phyloP scores from a whole-genome alignment of 2,113 vertebrate species.

The Anser cygnoides region DNA sequence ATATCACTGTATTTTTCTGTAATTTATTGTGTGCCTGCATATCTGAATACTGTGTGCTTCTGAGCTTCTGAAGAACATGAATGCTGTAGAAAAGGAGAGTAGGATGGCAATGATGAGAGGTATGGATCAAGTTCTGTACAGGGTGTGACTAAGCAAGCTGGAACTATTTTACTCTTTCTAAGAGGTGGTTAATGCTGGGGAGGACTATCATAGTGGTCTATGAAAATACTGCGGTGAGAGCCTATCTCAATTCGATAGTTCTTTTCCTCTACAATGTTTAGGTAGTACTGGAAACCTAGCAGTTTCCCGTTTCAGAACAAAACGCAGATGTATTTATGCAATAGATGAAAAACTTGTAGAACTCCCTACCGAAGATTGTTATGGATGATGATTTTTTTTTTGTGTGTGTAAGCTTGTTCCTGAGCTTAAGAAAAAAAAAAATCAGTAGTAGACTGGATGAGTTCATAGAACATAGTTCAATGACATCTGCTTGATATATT shows the following conservation, averaged over 20 bases:
- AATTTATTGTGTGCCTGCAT: not conserved
- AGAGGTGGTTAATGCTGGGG: not conserved
- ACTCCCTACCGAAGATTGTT: not conserved
- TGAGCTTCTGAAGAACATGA: not conserved
- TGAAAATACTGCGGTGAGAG: not conserved
- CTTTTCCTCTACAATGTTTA: not conserved
- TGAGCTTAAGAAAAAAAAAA: not conserved
- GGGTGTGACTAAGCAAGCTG: not conserved
- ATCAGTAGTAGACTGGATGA: not conserved
- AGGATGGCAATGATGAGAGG: not conserved
- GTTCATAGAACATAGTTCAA: not conserved
- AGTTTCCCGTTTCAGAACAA: not conserved
- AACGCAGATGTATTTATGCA: not conserved
- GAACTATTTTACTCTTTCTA: not conserved
- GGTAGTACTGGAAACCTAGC: not conserved
- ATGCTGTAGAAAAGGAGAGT: not conserved
- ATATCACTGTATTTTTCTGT: not conserved
- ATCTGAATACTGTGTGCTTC: not conserved
- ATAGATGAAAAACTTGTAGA: not conserved
- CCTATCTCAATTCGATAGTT: not conserved
- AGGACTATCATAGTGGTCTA: not conserved
- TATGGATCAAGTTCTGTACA: not conserved
- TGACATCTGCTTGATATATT: not conserved
- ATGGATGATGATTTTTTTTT: not conserved
- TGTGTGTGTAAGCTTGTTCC: not conserved